Evolutionary conservation across 2,797 vertebrate genomes (phyloP).

Genomic region (Sardinella longiceps): DNA sequence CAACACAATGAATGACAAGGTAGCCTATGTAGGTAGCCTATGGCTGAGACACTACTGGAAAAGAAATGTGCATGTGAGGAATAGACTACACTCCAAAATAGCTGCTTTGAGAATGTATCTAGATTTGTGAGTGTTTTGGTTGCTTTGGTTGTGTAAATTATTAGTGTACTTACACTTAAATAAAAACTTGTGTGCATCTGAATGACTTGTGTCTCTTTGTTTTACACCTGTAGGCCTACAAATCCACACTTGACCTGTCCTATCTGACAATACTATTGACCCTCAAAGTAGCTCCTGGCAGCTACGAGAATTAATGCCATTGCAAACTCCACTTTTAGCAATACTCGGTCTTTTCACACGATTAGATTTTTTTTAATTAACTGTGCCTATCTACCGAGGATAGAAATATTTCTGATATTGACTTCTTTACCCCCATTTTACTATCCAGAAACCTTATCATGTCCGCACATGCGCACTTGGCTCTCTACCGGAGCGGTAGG

Average conservation of each 20-base stretch:
- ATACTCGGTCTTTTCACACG: background rate
- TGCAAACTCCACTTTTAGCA: background rate
- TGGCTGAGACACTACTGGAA: background rate
- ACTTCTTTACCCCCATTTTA: conserved; percentile 29
- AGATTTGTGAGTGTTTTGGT: background rate
- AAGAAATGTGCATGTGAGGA: background rate
- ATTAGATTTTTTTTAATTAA: conserved; percentile 1
- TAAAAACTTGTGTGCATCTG: background rate
- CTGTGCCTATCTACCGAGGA: background rate
- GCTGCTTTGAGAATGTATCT: conserved; percentile 8
- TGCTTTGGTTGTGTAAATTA: conserved; percentile 25
- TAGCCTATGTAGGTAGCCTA: background rate
- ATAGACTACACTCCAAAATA: background rate
- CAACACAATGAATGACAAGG: background rate
- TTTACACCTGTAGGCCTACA: background rate
- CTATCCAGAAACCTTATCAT: conserved; percentile 51
- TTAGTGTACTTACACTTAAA: background rate
- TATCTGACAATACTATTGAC: background rate
- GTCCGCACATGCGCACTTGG: conserved; percentile 73
- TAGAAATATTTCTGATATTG: background rate
- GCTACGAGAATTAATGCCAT: background rate
- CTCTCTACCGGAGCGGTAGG: conserved; percentile 65
- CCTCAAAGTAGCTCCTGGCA: background rate
- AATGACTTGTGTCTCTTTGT: background rate
- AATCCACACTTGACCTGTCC: background rate